Evolutionary conservation across 2,113 vertebrate genomes (phyloP), one percentile per base, ranked within the genome.

Genomic region (Heterotilapia buettikoferi): DNA sequence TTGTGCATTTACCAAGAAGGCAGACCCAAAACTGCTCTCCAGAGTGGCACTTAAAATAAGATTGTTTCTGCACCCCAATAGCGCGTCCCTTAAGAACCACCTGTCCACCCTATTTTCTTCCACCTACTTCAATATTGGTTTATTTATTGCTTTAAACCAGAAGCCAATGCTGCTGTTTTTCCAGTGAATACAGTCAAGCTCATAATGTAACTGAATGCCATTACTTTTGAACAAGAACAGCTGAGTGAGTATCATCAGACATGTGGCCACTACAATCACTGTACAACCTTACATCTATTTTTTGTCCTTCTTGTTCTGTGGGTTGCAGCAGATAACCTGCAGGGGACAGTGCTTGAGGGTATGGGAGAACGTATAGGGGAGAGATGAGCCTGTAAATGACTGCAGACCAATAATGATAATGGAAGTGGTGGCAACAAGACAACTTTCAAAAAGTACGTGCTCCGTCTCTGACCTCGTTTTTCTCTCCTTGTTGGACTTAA

Each of bases 391-490:
- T 87, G 84, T 91, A 92, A 92, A 93, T 91, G 92, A 94, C 94
- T 90, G 91, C 92, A 90, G 91, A 92, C 93, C 76, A 93, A 95
- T 95, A 92, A 95, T 89, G 92, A 89, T 94, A 94, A 95, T 95
- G 93, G 94, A 95, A 95, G 90, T 84, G 89, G 92, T 95, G 92
- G 94, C 95, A 95, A 86, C 89, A 92, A 88, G 92, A 95, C 95
- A 94, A 94, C 86, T 92, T 91, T 78, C 78, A 93, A 73, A 26
- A 90, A 91, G 81, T 88, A n/a, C 68, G 50, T 29, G 5, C 45
- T 4, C 85, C 52, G 18, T 31, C 40, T 59, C 6, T 54, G 90
- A 86, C 88, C 90, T 90, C 38, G 80, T 91, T 91, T 78, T 79
- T 73, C 87, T 84, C 80, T 83, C 82, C 45, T 26, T 57, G 56